These are phyloP conservation scores for Nymphalis c-album DNA, from an alignment of 2,888 invertebrate genomes.

Conservation along the genomic window DNA sequence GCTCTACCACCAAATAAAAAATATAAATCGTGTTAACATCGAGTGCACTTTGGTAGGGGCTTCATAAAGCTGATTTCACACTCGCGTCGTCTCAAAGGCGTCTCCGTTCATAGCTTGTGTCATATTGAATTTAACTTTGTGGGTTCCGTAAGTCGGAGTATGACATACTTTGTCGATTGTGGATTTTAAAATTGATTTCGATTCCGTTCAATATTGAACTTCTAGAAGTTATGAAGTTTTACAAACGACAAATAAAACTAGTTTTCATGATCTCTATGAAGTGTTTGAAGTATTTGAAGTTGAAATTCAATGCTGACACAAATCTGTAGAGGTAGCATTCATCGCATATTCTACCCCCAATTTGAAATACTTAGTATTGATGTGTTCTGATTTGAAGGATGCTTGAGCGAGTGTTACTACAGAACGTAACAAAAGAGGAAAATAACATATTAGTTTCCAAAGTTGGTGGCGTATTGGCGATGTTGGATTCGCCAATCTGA, in stretches of 20 bases:
- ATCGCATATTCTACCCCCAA: too few relatives aligned
- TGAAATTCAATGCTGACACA: too few relatives aligned
- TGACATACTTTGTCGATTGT: conserved; percentile 17
- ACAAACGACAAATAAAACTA: conserved; percentile 1
- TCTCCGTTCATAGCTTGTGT: conserved; percentile 16
- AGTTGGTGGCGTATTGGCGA: too few relatives aligned
- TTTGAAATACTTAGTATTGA: too few relatives aligned
- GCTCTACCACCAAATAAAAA: too few relatives aligned
- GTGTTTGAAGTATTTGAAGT: not conserved
- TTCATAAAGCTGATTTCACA: conserved; percentile 7
- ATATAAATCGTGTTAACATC: not conserved
- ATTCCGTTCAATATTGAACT: conserved; percentile 1
- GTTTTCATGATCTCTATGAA: not conserved
- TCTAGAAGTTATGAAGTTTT: not conserved
- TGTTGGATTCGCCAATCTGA: too few relatives aligned
- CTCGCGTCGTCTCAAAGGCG: conserved; percentile 17
- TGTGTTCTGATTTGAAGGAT: too few relatives aligned
- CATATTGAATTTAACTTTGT: conserved; percentile 33
- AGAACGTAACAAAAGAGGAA: too few relatives aligned
- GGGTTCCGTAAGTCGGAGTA: conserved; percentile 10
- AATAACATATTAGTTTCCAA: too few relatives aligned
- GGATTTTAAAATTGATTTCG: conserved; percentile 16
- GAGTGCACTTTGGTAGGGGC: not conserved
- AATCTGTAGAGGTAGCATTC: too few relatives aligned
- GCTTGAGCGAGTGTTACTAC: too few relatives aligned